Evolutionary conservation across 2,113 vertebrate species (phyloP).

Genomic region (Leptobrachium ailaonicum): DNA sequence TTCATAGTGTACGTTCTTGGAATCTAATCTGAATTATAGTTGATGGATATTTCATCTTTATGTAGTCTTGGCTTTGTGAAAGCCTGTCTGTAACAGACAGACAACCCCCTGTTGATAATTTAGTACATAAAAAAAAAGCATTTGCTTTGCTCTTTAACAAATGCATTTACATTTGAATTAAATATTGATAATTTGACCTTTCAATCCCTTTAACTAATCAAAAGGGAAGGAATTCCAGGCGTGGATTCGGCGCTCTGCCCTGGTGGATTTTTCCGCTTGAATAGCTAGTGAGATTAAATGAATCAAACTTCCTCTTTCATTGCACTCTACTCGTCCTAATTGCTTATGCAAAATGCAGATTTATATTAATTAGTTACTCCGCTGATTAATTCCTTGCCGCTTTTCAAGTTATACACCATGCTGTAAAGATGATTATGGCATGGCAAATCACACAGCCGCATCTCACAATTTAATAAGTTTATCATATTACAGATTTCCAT

Average conservation of each 20-base stretch:
- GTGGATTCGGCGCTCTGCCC: conserved; percentile 71
- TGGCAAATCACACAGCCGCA: conserved; percentile 54
- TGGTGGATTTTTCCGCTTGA: conserved; percentile 78
- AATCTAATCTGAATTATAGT: not conserved
- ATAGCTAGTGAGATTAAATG: conserved; percentile 79
- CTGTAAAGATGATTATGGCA: conserved; percentile 79
- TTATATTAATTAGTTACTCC: conserved; percentile 91
- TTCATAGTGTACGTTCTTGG: too few relatives aligned
- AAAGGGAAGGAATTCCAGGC: conserved; percentile 70
- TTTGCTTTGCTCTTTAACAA: conserved; percentile 70
- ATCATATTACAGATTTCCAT: conserved; percentile 78
- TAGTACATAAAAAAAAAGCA: conserved; percentile 69
- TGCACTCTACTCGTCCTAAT: conserved; percentile 81
- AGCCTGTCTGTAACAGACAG: conserved; percentile 4
- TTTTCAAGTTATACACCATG: conserved; percentile 87
- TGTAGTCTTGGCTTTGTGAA: not conserved
- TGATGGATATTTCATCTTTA: too few relatives aligned
- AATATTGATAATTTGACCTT: conserved; percentile 89
- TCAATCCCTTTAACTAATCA: conserved; percentile 80
- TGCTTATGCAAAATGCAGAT: conserved; percentile 95
- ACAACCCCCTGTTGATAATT: conserved; percentile 45
- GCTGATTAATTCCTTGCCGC: conserved; percentile 85
- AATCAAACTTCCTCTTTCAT: conserved; percentile 80
- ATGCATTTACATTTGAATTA: conserved; percentile 76
- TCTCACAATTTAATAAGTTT: conserved; percentile 73